phyloP scores from a whole-genome alignment of 2,113 vertebrate genomes.

The Corythaeola cristata region DNA sequence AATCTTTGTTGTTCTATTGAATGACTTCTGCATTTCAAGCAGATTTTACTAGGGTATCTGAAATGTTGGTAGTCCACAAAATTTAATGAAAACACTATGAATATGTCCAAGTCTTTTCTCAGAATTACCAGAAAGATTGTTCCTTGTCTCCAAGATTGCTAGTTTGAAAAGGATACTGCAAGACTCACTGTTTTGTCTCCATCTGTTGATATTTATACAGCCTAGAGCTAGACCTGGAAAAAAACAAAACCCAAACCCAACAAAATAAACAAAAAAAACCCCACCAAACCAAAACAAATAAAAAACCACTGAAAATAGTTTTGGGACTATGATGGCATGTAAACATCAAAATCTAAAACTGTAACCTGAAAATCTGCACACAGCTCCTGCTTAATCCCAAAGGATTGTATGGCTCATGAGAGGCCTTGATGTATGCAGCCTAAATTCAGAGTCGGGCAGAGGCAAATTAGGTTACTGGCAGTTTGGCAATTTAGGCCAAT shows the following conservation, averaged over 20 bases:
- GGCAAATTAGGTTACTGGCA: neutral
- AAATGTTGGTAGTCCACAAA: neutral
- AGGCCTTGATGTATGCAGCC: neutral
- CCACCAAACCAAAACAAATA: neutral
- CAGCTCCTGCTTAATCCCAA: neutral
- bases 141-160: neutral
- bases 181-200: neutral
- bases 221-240: neutral
- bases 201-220: neutral
- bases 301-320: neutral
- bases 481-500: neutral
- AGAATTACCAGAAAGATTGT: neutral
- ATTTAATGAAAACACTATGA: neutral
- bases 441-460: neutral
- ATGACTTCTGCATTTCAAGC: neutral
- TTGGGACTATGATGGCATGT: neutral
- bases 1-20: neutral
- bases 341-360: neutral
- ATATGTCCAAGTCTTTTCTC: neutral
- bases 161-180: neutral
- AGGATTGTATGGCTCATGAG: neutral
- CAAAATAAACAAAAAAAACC: neutral
- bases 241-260: too few species aligned
- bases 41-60: neutral
- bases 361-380: neutral